Base-by-base conservation (phyloP, 2,888 invertebrate species). In the Cantharis flavilabris region DNA sequence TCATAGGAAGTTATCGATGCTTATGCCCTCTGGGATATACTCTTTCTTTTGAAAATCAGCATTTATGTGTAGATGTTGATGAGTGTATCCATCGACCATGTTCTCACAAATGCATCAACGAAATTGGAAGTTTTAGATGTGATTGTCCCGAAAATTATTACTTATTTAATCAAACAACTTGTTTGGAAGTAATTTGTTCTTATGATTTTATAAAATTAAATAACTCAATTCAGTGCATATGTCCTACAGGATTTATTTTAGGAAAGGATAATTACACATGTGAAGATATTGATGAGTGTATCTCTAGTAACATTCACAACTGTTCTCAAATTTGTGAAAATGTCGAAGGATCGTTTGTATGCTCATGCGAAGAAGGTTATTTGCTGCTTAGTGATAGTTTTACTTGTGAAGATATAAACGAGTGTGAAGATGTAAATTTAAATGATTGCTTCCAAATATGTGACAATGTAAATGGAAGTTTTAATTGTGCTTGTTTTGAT, bases 331-430 rank as follows among this genome's bases (percentile, higher is more conserved):
- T 86, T 18, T 91, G 92, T 76, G 79, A 86, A 5, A 92, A 92
- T 81, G 84, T 86, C 0, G 86, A 87, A 9, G 91, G 91, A 0
- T 88, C 89, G 1, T 92, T 88, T 78, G 87, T 88, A 74, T 94
- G 94, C 83, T 86, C 86, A n/a, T 94, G 94, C 82, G 90, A 90
- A 13, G 83, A 87, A 2, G 93, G 93, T 0, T 92, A 89, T 83
- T 82, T 84, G 9, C 86, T 91, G 7, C 88, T 88, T 5, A 84
- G 85, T 14, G 89, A 90, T 70, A 88, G 88, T 20, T 87, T 80
- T 78, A 87, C 86, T 2, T 91, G 91, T 80, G 83, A 88, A 78
- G 90, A 90, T 84, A 80, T 88, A 3, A 84, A 89, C 82, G 89
- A 89, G 79, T 90, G 90, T 70, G 78, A 89, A 80, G 89, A 88